Conservation (phyloP, 1,140 invertebrate genomes). For the Tetramorium alpestre region DNA sequence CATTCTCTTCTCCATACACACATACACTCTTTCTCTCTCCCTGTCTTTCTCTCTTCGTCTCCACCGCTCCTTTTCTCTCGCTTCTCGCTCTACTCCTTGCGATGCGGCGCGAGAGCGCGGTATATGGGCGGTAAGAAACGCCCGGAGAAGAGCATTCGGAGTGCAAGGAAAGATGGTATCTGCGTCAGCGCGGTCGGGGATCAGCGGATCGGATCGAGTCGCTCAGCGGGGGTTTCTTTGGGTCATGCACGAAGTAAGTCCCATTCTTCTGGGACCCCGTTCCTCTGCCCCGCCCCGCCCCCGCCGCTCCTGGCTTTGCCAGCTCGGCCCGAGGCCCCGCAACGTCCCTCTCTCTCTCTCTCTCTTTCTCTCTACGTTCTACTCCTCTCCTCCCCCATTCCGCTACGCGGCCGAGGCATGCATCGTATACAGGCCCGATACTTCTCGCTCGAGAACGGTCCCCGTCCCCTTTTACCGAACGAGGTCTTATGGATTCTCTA, state of each 20-base stretch:
- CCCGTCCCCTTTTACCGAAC: slow-evolving; percentile 70
- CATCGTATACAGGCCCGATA: slow-evolving; percentile 29
- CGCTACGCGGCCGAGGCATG: slow-evolving; percentile 17
- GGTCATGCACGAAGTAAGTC: slow-evolving; percentile 82
- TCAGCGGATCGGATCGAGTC: slow-evolving; percentile 82
- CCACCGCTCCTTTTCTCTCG: neutral
- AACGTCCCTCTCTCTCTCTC: neutral
- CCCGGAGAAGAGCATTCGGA: slow-evolving; percentile 73
- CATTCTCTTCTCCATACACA: neutral
- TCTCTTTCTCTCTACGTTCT: neutral
- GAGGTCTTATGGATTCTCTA: slow-evolving; percentile 76
- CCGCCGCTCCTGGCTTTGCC: slow-evolving; percentile 46
- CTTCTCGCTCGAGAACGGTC: slow-evolving; percentile 51
- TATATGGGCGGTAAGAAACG: slow-evolving; percentile 76
- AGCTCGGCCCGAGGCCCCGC: neutral
- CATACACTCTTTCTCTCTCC: too few relatives aligned
- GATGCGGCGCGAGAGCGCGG: slow-evolving; percentile 55
- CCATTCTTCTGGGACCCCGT: slow-evolving; percentile 77
- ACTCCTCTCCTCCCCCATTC: neutral
- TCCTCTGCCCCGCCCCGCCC: slow-evolving; percentile 34
- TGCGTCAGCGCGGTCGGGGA: slow-evolving; percentile 82
- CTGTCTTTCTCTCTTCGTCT: too few relatives aligned
- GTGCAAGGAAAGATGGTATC: slow-evolving; percentile 82
- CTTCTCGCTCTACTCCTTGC: neutral
- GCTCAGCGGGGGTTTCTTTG: slow-evolving; percentile 82